A percentile compares a stretch with the other conserved stretches of the same genome.
Evolutionary conservation across 2,113 vertebrate genomes (phyloP).

Genomic region (Ceratotherium simum): DNA sequence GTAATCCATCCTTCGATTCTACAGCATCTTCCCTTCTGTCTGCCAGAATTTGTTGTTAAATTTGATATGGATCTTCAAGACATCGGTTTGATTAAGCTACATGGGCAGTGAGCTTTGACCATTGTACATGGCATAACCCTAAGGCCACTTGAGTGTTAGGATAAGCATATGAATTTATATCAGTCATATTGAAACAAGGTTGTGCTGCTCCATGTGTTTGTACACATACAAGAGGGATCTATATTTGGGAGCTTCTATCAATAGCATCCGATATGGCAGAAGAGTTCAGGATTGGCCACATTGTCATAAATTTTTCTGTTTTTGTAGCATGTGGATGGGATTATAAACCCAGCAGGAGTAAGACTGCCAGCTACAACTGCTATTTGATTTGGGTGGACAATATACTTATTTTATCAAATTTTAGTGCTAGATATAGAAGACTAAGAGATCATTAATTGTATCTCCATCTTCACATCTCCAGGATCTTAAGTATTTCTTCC

Average conservation of each 20-base stretch:
- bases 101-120: not conserved
- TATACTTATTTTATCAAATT: not conserved
- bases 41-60: not conserved
- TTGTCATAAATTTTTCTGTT: not conserved
- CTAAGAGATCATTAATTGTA: not conserved
- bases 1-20: not conserved
- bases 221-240: not conserved
- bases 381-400: not conserved
- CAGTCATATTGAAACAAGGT: not conserved
- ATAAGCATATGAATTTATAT: not conserved
- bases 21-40: not conserved
- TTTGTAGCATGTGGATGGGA: not conserved
- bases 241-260: not conserved
- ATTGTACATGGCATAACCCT: not conserved
- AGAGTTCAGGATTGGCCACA: not conserved
- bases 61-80: not conserved
- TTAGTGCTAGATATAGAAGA: not conserved
- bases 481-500: not conserved
- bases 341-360: not conserved
- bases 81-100: not conserved
- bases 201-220: not conserved
- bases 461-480: not conserved
- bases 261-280: not conserved
- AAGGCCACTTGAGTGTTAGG: not conserved
- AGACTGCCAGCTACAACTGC: not conserved